Evolutionary conservation across 2,113 vertebrate genomes (phyloP), one percentile per base, ranked within the genome.

Genomic region (Balaenoptera acutorostrata): DNA sequence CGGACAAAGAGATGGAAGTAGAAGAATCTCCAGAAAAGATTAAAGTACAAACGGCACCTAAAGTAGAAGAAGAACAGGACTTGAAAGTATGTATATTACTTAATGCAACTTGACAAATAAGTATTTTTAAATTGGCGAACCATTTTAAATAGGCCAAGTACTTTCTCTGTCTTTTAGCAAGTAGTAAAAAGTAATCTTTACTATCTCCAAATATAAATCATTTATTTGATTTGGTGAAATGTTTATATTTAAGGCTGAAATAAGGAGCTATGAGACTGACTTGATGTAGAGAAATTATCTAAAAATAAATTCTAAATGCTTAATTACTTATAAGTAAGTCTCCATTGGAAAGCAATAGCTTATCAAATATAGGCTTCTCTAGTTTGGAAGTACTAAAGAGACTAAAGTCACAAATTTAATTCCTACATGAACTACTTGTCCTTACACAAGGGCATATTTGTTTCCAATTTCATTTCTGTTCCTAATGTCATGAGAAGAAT

Each of bases 41-140:
- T 2, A 99, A 98, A 97, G 41, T 93, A 33, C 99, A 99, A 93
- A 95, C 97, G 88, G 90, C 94, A 14, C 97, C 98, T 39, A 99
- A 99, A 98, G 96, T 98, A 41, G 99, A 99, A 87, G 98, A 99
- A 91, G 99, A 99, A 88, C 99, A 99, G 61, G 99, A 99, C 96
- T 98, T 99, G 72, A 99, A 99, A 99, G 99, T 99, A 98, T 0
- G 93, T 94, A 27, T 44, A 27, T 77, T 78, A 27, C 5, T 71
- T 77, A 15, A 29, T 68, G 23, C 25, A 33, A 13, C 12, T 52
- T 92, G 7, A 57, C n/a, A 72, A 6, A n/a, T 72, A 13, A 6
- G 33, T 72, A 13, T 15, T 91, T 90, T 68, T 69, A 69, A 72
- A n/a, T 68, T 31, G 23, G 10, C 39, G 12, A 85, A 5, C 36